These are phyloP conservation scores for Trinorchestia longiramus DNA, from an alignment of 1,140 invertebrate genomes.

Conservation along the genomic window DNA sequence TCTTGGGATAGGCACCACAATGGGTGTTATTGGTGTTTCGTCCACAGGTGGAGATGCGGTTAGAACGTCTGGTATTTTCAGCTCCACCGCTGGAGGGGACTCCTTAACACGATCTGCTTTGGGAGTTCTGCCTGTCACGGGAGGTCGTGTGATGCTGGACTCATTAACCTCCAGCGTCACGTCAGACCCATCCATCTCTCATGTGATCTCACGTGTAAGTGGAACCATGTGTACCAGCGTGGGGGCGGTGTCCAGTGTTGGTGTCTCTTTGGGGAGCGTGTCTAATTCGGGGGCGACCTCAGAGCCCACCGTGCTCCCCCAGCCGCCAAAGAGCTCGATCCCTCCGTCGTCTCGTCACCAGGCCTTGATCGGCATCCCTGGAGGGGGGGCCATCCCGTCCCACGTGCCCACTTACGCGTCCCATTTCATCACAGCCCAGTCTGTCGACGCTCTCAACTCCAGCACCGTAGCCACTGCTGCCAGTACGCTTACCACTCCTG, in stretches of 20 bases:
- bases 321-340: constrained; percentile 62
- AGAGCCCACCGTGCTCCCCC: constrained; percentile 60
- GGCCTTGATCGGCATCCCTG: constrained; percentile 67
- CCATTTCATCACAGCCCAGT: constrained; percentile 59
- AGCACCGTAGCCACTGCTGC: constrained; percentile 57
- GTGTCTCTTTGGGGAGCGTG: neutral
- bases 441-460: constrained; percentile 59
- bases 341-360: constrained; percentile 66
- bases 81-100: neutral
- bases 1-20: neutral
- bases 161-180: neutral
- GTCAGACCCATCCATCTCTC: neutral
- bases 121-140: neutral
- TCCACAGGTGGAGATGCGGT: neutral
- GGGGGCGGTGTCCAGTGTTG: neutral
- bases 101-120: neutral
- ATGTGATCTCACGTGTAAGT: neutral
- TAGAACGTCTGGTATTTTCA: neutral
- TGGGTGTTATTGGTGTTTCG: neutral
- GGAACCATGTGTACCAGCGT: neutral
- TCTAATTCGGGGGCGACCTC: neutral
- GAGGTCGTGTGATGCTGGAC: neutral
- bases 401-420: constrained; percentile 63
- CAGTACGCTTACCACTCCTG: constrained; percentile 57
- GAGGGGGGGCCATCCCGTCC: constrained; percentile 65